A percentile compares a stretch with the other conserved stretches of the same genome.
Conservation (phyloP, 2,888 invertebrate genomes). For the Parapristionchus giblindavisi region DNA sequence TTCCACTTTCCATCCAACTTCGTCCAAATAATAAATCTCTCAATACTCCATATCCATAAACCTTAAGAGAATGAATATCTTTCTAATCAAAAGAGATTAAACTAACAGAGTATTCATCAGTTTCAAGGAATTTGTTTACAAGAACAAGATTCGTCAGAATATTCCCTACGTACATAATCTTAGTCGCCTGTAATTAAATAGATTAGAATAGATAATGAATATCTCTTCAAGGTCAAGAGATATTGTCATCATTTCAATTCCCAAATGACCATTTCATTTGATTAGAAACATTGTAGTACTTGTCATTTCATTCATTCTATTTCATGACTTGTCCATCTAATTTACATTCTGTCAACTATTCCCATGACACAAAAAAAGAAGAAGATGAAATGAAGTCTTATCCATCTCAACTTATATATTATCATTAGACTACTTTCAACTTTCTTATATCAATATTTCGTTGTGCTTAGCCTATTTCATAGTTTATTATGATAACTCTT, state of each 20-base stretch:
- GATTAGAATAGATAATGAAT: too few species aligned
- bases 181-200: conserved; percentile 59
- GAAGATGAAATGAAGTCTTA: conserved; percentile 2
- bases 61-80: conserved; percentile 15
- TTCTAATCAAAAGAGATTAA: neutral
- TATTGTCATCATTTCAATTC: conserved; percentile 4
- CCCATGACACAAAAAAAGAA: neutral
- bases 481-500: too few species aligned
- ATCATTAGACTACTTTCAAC: too few species aligned
- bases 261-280: conserved; percentile 13
- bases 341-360: conserved; percentile 19
- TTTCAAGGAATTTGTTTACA: conserved; percentile 69
- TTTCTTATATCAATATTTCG: too few species aligned
- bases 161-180: conserved; percentile 68
- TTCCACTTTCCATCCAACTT: conserved; percentile 68
- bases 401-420: too few species aligned
- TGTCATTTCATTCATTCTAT: too few species aligned
- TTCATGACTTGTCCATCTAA: conserved; percentile 15
- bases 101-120: conserved; percentile 62
- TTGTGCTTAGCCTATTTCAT: too few species aligned
- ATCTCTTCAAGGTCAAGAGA: neutral
- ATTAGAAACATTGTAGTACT: neutral
- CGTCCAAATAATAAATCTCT: conserved; percentile 65
- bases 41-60: conserved; percentile 69
- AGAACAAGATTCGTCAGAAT: conserved; percentile 66